Evolutionary conservation across 2,113 vertebrate genomes (phyloP).

Genomic region (Hiodon alosoides): DNA sequence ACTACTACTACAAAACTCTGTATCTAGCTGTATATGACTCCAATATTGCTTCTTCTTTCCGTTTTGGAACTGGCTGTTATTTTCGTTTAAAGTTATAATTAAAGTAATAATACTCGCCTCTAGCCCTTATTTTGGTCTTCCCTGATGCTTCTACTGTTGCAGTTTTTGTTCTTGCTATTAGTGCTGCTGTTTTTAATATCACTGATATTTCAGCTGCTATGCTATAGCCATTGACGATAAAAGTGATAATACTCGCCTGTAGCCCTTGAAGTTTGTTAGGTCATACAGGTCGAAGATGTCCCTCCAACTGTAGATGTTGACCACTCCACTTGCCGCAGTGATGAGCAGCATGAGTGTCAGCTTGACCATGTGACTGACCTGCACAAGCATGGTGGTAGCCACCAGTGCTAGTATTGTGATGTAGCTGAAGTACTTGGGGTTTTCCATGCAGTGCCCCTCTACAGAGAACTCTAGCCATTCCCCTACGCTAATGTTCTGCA

Average conservation of each 20-base stretch:
- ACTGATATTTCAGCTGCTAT: too few species aligned
- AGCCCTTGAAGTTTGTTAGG: conserved; percentile 59
- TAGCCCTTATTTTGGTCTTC: conserved; percentile 40
- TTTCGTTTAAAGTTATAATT: too few species aligned
- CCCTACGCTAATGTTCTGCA: conserved; percentile 56
- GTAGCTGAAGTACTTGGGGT: conserved; percentile 86
- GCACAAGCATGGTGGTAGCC: conserved; percentile 84
- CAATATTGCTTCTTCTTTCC: too few species aligned
- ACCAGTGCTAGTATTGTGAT: conserved; percentile 80
- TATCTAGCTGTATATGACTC: too few species aligned
- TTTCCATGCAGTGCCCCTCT: conserved; percentile 61
- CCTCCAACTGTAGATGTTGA: conserved; percentile 83
- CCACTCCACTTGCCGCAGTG: conserved; percentile 63
- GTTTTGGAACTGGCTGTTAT: too few species aligned
- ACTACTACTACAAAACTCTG: too few species aligned
- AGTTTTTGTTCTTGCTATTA: too few species aligned
- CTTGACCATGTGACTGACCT: conserved; percentile 93
- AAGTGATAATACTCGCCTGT: conserved; percentile 58
- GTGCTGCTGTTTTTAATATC: too few species aligned
- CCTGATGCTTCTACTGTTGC: too few species aligned
- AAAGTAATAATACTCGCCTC: conserved; percentile 55
- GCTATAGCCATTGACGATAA: too few species aligned
- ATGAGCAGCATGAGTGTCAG: conserved; percentile 86
- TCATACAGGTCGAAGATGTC: conserved; percentile 82
- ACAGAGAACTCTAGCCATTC: conserved; percentile 29